These are phyloP conservation scores for Trididemnum clinides DNA, from an alignment of 23 tunicate species.

Conservation along the genomic window DNA sequence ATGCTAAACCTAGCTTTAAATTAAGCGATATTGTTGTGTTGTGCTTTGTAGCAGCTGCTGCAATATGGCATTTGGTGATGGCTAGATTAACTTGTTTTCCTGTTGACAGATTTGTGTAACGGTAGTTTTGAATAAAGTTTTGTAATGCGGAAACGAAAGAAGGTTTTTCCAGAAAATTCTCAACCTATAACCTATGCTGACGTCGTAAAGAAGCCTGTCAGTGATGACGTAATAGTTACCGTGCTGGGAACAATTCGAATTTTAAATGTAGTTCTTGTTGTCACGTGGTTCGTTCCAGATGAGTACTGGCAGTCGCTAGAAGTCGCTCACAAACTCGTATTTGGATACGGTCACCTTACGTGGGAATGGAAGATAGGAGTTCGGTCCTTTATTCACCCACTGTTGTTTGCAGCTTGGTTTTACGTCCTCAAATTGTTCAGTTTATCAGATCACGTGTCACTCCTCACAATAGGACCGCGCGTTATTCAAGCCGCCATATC, in stretches of 20 bases:
- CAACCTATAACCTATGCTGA: too few species aligned
- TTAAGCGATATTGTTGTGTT: too few species aligned
- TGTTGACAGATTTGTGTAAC: too few species aligned
- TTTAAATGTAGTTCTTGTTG: slow-evolving; percentile 53
- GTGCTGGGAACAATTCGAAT: slow-evolving; percentile 24
- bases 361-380: slow-evolving; percentile 95
- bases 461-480: slow-evolving; percentile 49
- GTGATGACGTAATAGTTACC: neutral
- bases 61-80: too few species aligned
- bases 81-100: too few species aligned
- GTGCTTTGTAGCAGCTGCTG: too few species aligned
- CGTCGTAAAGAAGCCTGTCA: too few species aligned
- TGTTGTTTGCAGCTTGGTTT: slow-evolving; percentile 43
- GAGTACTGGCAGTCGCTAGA: slow-evolving; percentile 96
- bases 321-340: slow-evolving; percentile 75
- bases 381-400: slow-evolving; percentile 72
- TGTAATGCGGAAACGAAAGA: too few species aligned
- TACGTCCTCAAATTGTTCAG: neutral
- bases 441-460: neutral
- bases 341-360: slow-evolving; percentile 70
- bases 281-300: slow-evolving; percentile 89
- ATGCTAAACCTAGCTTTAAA: too few species aligned
- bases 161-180: too few species aligned
- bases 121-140: too few species aligned
- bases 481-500: slow-evolving; percentile 40